Evolutionary conservation across 2,888 invertebrate species (phyloP), one percentile per base, ranked within the genome.

Genomic region (Cosmia pyralina): DNA sequence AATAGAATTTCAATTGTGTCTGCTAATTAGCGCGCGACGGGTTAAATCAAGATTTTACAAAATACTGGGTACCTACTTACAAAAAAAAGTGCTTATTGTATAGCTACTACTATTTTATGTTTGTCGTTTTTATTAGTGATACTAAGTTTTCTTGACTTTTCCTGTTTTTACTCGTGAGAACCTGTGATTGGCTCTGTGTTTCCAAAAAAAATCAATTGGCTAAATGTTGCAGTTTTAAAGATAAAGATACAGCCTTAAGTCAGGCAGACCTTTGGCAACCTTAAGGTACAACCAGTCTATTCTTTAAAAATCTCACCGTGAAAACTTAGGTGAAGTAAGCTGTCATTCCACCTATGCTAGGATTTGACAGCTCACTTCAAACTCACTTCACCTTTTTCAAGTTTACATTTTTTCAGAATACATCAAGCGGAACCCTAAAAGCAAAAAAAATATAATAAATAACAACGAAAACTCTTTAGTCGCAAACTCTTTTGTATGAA

Each of bases 381-480:
- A 38, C 7, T 58, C 13, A 38, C 28, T 28, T 28, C 28, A 28
- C 28, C 28, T 28, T 28, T 28, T 28, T 28, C 28, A 28, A 1
- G 28, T 28, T 28, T 1, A 28, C 28, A 28, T 28, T 28, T 28
- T 28, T 28, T 28, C 28, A 28, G 28, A 28, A 28, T 28, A 28
- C 28, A 28, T 28, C 28, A 3, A n/a, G 28, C 28, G 28, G n/a
- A 41, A 48, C 55, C 41, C 64, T 48, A 72, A 46, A 64, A 34
- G 38, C 19, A 58, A 64, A 70, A 69, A 15, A 55, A 72, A 38
- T 22, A 10, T 15, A 58, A 70, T 44, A 68, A 68, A 66, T 64
- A 63, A 80, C 8, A 52, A 44, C 53, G 53, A 75, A 53, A 75
- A 81, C 73, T 68, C 68, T 59, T 72, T 65, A 28, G 1, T 6